phyloP scores from a whole-genome alignment of 1,140 invertebrate genomes.

The Pseudomyrmex flavicornis region DNA sequence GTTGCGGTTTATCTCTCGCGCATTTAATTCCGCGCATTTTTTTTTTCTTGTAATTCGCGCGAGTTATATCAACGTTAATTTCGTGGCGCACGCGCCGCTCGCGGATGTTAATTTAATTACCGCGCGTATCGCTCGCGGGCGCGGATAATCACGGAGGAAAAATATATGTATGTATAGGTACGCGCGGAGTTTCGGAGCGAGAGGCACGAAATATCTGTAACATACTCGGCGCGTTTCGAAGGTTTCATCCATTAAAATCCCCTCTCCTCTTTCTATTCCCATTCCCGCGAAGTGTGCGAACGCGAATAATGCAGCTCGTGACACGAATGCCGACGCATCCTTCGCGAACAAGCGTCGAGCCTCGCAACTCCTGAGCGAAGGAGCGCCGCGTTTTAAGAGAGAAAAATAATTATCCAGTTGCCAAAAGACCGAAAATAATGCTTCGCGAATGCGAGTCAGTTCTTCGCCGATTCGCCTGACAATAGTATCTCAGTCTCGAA shows the following conservation, averaged over 20 bases:
- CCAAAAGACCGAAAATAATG: no score
- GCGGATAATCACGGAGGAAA: slow-evolving; percentile 43
- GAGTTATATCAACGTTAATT: slow-evolving; percentile 39
- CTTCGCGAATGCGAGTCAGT: no score
- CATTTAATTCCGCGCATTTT: background rate
- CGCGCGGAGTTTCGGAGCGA: background rate
- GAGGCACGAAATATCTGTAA: slow-evolving; percentile 60
- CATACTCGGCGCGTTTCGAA: slow-evolving; percentile 49
- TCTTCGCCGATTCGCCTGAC: no score
- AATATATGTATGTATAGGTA: slow-evolving; percentile 23
- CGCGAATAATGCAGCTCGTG: slow-evolving; percentile 46
- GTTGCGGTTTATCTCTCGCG: background rate
- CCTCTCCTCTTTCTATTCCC: no score
- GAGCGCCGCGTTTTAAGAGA: slow-evolving; percentile 12
- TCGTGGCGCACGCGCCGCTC: background rate
- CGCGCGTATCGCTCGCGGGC: slow-evolving; percentile 10
- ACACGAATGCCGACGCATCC: slow-evolving; percentile 19
- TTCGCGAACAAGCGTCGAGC: slow-evolving; percentile 2
- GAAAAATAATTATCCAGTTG: no score
- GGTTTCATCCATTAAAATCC: slow-evolving; percentile 43
- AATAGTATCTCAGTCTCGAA: no score
- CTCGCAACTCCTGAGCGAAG: background rate
- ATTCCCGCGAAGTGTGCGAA: slow-evolving; percentile 12
- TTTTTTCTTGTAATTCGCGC: background rate
- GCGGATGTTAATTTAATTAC: slow-evolving; percentile 39